phyloP scores from a whole-genome alignment of 2,797 vertebrate species.

The Myotis myotis region DNA sequence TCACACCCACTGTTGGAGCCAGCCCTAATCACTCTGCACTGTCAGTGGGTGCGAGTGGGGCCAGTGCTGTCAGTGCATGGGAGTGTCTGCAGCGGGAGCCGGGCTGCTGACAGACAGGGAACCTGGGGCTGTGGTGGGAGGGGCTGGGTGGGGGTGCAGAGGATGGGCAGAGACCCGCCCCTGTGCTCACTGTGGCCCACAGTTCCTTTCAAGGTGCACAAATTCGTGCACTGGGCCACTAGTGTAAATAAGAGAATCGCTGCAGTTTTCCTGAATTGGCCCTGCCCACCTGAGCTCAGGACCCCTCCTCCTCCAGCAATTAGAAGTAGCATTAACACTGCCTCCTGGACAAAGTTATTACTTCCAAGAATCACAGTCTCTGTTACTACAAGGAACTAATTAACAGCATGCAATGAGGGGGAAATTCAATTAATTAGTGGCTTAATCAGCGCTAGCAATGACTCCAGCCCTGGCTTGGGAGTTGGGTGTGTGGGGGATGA shows the following conservation, averaged over 20 bases:
- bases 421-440: conserved; percentile 80
- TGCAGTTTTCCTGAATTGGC: not conserved
- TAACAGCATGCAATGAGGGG: conserved; percentile 75
- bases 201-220: too few relatives aligned
- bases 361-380: conserved; percentile 77
- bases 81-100: too few relatives aligned
- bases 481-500: not conserved
- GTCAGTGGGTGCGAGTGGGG: too few relatives aligned
- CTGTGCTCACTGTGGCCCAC: too few relatives aligned
- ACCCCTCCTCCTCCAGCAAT: conserved; percentile 62
- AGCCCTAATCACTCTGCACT: too few relatives aligned
- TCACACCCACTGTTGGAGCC: too few relatives aligned
- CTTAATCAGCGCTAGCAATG: conserved; percentile 64
- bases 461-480: conserved; percentile 50
- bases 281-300: not conserved
- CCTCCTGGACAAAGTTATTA: conserved; percentile 76
- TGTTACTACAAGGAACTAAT: conserved; percentile 80
- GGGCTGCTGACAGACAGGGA: too few relatives aligned
- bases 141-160: too few relatives aligned
- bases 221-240: too few relatives aligned
- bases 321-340: conserved; percentile 76
- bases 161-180: too few relatives aligned
- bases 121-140: too few relatives aligned
- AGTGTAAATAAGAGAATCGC: not conserved
- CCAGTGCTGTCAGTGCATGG: too few relatives aligned